Evolutionary conservation across 2,113 vertebrate species (phyloP).

Genomic region (Dromiciops gliroides): DNA sequence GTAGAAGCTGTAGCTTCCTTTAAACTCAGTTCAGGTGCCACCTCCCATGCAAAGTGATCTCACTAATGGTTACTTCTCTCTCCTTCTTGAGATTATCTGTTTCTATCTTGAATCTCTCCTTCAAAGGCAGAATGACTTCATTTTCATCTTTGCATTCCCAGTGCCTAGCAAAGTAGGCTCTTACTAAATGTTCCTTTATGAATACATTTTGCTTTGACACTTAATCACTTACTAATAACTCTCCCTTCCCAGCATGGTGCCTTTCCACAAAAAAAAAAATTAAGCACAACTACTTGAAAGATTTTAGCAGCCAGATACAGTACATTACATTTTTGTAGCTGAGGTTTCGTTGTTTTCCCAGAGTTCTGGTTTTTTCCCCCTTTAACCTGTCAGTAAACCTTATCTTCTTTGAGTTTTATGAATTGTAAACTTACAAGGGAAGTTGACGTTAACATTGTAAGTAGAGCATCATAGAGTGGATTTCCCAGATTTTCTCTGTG

Average conservation of each 20-base stretch:
- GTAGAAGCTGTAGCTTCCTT: not conserved
- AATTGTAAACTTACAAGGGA: not conserved
- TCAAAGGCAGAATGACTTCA: not conserved
- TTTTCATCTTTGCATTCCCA: not conserved
- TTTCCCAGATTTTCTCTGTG: not conserved
- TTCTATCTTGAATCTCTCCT: not conserved
- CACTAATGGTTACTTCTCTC: not conserved
- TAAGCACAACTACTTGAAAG: not conserved
- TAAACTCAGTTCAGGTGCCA: not conserved
- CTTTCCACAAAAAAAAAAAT: not conserved
- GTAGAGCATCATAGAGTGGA: not conserved
- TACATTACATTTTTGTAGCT: not conserved
- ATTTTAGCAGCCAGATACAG: not conserved
- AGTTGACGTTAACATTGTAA: not conserved
- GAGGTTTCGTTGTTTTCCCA: not conserved
- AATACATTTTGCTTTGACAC: not conserved
- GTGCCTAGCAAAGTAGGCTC: not conserved
- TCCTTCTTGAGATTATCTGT: not conserved
- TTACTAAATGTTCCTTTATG: not conserved
- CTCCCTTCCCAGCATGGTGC: not conserved
- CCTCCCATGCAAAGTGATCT: not conserved
- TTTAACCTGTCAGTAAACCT: not conserved
- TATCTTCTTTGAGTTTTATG: not conserved
- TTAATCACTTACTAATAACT: not conserved
- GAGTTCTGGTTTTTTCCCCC: not conserved